Evolutionary conservation across 37 sponge, comb jelly and placozoan genomes (phyloP).

Genomic region (Haliclona indistincta): DNA sequence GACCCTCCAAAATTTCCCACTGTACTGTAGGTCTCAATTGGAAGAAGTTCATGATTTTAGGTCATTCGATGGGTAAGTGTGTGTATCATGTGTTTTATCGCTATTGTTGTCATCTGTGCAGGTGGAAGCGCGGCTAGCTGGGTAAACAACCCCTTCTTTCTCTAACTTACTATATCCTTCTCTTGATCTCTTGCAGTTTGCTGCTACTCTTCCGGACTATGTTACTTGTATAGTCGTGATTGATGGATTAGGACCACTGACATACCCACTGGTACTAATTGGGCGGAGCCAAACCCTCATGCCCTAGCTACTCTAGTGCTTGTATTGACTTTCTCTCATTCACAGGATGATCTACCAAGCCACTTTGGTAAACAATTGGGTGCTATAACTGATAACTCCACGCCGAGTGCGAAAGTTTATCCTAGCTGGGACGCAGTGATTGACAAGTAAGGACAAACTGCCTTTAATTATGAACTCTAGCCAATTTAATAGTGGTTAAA

Average conservation of each 20-base stretch:
- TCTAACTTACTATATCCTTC: too few species aligned
- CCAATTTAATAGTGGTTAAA: too few species aligned
- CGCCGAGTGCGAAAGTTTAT: constrained; percentile 21
- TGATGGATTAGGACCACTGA: constrained; percentile 26
- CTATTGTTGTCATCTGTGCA: neutral
- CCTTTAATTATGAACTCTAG: too few species aligned
- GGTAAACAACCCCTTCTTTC: neutral
- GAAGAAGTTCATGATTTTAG: constrained; percentile 54
- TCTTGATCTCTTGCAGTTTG: constrained; percentile 19
- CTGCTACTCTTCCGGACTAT: constrained; percentile 37
- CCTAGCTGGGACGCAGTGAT: constrained; percentile 46
- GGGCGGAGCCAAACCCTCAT: too few species aligned
- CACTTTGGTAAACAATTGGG: constrained; percentile 29
- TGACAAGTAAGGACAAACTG: constrained; percentile 20
- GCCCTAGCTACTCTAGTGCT: too few species aligned
- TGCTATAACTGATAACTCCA: neutral
- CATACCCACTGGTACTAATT: constrained; percentile 15
- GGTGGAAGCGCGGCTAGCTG: constrained; percentile 41
- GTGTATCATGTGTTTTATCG: neutral
- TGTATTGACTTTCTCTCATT: neutral
- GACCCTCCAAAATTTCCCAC: too few species aligned
- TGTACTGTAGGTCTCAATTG: constrained; percentile 52
- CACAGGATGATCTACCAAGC: constrained; percentile 33
- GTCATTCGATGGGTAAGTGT: constrained; percentile 74
- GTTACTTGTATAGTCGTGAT: constrained; percentile 35